Evolutionary conservation across 2,888 invertebrate genomes (phyloP).

Genomic region (Lordiphosa andalusiaca): DNA sequence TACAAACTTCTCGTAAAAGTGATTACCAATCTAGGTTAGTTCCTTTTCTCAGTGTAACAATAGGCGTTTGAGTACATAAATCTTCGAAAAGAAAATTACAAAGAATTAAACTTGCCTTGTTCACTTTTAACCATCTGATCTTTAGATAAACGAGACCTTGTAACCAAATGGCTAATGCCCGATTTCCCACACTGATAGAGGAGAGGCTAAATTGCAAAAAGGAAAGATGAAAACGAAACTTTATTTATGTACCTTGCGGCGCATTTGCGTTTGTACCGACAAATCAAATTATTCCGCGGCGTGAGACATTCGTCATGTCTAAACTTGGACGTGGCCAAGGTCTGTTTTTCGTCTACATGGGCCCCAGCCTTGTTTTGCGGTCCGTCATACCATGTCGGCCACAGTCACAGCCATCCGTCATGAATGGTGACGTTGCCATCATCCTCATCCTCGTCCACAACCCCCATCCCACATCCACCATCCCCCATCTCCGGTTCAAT

Average conservation of each 20-base stretch:
- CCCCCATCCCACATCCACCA: slow-evolving; percentile 9
- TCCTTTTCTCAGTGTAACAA: too few species aligned
- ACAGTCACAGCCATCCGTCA: slow-evolving; percentile 70
- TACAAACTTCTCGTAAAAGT: too few species aligned
- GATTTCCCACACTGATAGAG: slow-evolving; percentile 35
- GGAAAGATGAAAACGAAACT: slow-evolving; percentile 10
- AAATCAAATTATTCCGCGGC: slow-evolving; percentile 60
- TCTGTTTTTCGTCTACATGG: slow-evolving; percentile 2
- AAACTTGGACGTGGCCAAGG: slow-evolving; percentile 29
- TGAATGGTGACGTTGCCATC: slow-evolving; percentile 55
- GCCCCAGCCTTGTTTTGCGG: slow-evolving; percentile 20
- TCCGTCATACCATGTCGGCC: slow-evolving; percentile 48
- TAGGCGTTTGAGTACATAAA: too few species aligned
- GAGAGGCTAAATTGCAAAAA: slow-evolving; percentile 8
- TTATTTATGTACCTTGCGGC: slow-evolving; percentile 23
- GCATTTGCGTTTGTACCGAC: slow-evolving; percentile 41
- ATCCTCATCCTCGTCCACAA: slow-evolving; percentile 22
- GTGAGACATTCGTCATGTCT: slow-evolving; percentile 61
- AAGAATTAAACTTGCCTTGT: too few species aligned
- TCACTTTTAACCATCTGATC: neutral
- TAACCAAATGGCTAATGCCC: slow-evolving; percentile 7
- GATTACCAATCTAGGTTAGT: too few species aligned
- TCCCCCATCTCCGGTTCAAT: slow-evolving; percentile 33
- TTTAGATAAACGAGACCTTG: slow-evolving; percentile 9
- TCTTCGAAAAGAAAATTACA: too few species aligned